Percentiles rank a stretch among this genome's conserved stretches.
phyloP scores from a whole-genome alignment of 2,113 vertebrate genomes.

The Murina feae region DNA sequence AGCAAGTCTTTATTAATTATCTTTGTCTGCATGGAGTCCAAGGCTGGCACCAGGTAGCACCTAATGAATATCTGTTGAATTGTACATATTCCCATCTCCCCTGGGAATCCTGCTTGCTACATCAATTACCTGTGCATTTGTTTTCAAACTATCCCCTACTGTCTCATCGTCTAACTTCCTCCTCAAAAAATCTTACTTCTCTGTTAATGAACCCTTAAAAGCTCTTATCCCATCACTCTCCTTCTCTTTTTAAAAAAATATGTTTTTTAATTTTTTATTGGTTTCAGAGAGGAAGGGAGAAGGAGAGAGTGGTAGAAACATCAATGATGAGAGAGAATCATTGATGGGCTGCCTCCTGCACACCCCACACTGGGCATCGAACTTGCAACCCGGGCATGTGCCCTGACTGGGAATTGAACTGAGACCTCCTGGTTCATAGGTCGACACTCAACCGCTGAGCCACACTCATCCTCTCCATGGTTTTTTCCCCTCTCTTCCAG shows the following conservation, averaged over 20 bases:
- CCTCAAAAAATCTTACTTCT: neutral
- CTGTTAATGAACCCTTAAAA: neutral
- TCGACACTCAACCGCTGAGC: no score
- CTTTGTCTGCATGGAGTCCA: neutral
- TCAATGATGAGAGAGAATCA: no score
- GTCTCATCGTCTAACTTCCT: neutral
- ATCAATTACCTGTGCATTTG: neutral
- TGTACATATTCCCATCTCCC: neutral
- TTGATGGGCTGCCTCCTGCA: no score
- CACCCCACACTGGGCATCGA: no score
- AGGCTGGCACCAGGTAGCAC: neutral
- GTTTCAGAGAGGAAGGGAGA: no score
- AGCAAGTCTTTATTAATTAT: neutral
- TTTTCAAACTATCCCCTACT: neutral
- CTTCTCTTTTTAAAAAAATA: neutral
- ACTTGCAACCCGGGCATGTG: no score
- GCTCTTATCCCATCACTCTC: neutral
- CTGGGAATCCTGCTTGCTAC: neutral
- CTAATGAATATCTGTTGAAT: neutral
- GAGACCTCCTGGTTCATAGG: no score
- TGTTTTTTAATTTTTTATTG: no score
- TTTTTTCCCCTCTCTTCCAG: neutral
- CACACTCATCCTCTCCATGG: rapidly evolving
- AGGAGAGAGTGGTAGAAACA: no score
- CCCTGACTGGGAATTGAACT: no score